Conservation (phyloP, 2,113 vertebrate genomes). For the Plecturocebus donacophilus region DNA sequence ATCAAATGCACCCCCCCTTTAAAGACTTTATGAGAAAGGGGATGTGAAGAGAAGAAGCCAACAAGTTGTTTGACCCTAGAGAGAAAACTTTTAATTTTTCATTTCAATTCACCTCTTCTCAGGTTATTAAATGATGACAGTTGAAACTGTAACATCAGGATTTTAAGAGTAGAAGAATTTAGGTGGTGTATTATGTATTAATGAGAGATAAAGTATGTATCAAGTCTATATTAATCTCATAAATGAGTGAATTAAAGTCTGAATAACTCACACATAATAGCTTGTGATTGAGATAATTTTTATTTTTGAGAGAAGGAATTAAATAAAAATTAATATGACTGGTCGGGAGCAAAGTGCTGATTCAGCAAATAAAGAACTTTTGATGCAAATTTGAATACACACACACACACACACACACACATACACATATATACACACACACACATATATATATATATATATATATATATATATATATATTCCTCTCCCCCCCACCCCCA, state of each 20-base stretch:
- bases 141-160: conserved; percentile 36
- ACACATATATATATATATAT: too few relatives aligned
- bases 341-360: not conserved
- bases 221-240: not conserved
- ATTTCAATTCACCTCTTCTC: conserved; percentile 1
- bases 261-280: not conserved
- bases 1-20: not conserved
- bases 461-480: too few relatives aligned
- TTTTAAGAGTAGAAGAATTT: not conserved
- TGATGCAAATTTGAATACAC: not conserved
- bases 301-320: conserved; percentile 10
- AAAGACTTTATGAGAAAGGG: not conserved
- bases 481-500: accelerated
- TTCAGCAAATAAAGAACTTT: not conserved
- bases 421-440: too few relatives aligned
- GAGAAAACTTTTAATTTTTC: conserved; percentile 52
- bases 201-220: not conserved
- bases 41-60: not conserved
- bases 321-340: not conserved
- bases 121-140: conserved; percentile 27
- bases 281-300: not conserved
- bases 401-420: too few relatives aligned
- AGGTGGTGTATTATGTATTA: not conserved
- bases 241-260: not conserved
- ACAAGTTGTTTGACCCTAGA: not conserved